Base-by-base conservation (phyloP, 2,888 invertebrate genomes). In the Synergus umbraculus region DNA sequence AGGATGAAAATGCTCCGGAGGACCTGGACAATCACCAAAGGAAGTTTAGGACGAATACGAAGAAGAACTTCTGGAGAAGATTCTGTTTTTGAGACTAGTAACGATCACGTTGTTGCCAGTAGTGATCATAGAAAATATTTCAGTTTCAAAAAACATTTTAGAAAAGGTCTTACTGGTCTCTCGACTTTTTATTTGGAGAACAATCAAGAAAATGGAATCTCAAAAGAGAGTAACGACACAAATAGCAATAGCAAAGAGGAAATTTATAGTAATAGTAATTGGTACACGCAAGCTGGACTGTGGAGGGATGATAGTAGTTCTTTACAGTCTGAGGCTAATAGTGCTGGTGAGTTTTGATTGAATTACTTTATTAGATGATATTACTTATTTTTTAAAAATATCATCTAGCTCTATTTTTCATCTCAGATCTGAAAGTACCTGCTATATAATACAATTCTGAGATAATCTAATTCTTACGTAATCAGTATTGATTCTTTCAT, bases 1-100 rank as follows among this genome's bases (percentile, higher is more conserved):
- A 85, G 88, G 65, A 91, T 92, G 84, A 91, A 90, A 76, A 89
- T 92, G 84, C 82, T 92, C 0, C 85, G 90, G 8, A 86, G 91
- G 65, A 91, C 91, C 0, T 92, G 91, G 91, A 92, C 91, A 80
- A 90, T 92, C 64, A 92, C 92, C 18, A 92, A 92, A 79, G 91
- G 90, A 3, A 91, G 91, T 46, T 83, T 92, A 3, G 90, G 90
- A 4, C 87, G 90, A 0, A 91, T 91, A 77, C 82, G 90, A 15
- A 84, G 89, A 22, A 88, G 89, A 78, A 87, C 89, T 4, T 87
- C 88, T 15, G 87, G 85, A 7, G 83, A 81, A 37, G 76, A 83
- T 81, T 22, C 87, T 86, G 83, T 85, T 29, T 73, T 54, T 49
- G 49, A 73, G 29, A 29, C 83, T 18, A 79, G 78, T 43, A 83